phyloP scores from a whole-genome alignment of 2,797 vertebrate genomes.

The Thalassophryne amazonica region DNA sequence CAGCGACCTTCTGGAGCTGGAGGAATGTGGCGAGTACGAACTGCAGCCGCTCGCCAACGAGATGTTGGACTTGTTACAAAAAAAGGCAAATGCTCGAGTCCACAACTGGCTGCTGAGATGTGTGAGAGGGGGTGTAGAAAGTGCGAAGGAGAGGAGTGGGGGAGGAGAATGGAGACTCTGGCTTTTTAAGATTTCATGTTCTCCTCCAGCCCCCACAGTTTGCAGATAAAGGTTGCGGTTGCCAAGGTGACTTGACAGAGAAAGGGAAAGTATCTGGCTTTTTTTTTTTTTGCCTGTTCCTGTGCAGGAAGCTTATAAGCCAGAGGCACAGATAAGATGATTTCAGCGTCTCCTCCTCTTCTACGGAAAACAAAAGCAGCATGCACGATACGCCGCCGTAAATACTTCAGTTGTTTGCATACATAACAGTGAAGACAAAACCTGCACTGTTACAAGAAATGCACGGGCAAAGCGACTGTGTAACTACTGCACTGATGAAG shows the following conservation, averaged over 20 bases:
- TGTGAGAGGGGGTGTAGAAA: slow-evolving; percentile 28
- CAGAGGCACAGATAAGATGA: slow-evolving; percentile 74
- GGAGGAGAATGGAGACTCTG: slow-evolving; percentile 25
- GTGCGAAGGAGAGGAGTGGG: slow-evolving; percentile 25
- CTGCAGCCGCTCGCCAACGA: slow-evolving; percentile 37
- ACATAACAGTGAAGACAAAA: no score
- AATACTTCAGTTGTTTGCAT: no score
- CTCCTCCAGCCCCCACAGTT: slow-evolving; percentile 74
- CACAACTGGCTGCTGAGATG: slow-evolving; percentile 33
- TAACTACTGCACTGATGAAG: not conserved
- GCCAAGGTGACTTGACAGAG: slow-evolving; percentile 82
- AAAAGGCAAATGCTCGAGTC: slow-evolving; percentile 12
- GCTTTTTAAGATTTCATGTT: slow-evolving; percentile 79
- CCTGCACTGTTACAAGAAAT: not conserved
- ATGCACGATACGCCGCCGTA: slow-evolving; percentile 64
- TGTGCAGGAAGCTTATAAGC: slow-evolving; percentile 62
- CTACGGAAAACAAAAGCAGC: slow-evolving; percentile 50
- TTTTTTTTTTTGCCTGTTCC: slow-evolving; percentile 59
- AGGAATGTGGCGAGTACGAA: slow-evolving; percentile 24
- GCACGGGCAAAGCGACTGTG: not conserved
- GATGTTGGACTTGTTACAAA: slow-evolving; percentile 47
- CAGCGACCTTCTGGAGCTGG: slow-evolving; percentile 28
- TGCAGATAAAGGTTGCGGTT: slow-evolving; percentile 87
- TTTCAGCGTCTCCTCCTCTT: slow-evolving; percentile 56
- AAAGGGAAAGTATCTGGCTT: slow-evolving; percentile 78